Percentiles rank a stretch among this genome's conserved stretches.
These are phyloP conservation scores for Struthidea cinerea DNA, from an alignment of 2,113 vertebrate species.

Conservation along the genomic window DNA sequence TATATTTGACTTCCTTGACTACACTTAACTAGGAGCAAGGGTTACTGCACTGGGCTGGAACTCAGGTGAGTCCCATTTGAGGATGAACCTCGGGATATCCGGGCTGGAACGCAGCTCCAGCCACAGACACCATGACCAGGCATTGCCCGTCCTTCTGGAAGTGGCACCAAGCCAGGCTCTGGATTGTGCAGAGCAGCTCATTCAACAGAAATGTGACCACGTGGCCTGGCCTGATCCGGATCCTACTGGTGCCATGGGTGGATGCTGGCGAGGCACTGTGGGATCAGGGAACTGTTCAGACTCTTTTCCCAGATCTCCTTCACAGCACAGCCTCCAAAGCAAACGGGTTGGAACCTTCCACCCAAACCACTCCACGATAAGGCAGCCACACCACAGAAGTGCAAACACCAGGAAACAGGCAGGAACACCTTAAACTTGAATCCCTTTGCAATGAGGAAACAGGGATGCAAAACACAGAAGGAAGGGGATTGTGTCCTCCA, in stretches of 20 bases:
- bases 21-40: background rate
- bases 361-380: background rate
- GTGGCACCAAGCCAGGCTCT: background rate
- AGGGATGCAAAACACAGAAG: background rate
- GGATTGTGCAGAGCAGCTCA: background rate
- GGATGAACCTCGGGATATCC: accelerated
- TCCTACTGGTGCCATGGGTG: background rate
- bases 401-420: background rate
- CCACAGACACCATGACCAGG: background rate
- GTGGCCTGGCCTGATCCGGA: background rate
- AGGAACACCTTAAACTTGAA: background rate
- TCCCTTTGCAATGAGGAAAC: background rate
- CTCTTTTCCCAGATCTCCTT: background rate
- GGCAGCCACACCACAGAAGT: background rate
- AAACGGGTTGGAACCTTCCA: background rate
- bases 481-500: background rate
- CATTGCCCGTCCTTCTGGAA: background rate
- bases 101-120: background rate
- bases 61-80: background rate
- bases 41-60: background rate
- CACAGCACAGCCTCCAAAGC: background rate
- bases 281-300: background rate
- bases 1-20: background rate
- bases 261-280: background rate
- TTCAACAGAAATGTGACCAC: background rate